Conservation (phyloP, 2,797 vertebrate species). For the Sebastes reedi region DNA sequence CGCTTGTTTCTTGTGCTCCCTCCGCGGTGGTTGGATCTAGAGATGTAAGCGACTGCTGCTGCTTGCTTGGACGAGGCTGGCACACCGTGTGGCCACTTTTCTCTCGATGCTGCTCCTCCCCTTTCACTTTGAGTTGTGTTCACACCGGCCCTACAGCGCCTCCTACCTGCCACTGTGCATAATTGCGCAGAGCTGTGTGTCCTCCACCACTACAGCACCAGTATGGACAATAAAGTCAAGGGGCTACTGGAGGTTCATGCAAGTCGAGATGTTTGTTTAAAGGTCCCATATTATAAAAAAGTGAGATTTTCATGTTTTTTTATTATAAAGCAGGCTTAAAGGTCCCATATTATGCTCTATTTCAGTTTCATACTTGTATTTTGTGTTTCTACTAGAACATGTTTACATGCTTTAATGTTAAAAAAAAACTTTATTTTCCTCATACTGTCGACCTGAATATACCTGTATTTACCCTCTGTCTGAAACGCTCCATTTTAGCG, state of each 20-base stretch:
- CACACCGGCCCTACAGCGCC: slow-evolving; percentile 73
- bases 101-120: slow-evolving; percentile 81
- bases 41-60: slow-evolving; percentile 73
- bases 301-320: too few relatives aligned
- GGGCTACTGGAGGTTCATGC: neutral
- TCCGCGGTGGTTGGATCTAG: slow-evolving; percentile 49
- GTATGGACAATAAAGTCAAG: neutral
- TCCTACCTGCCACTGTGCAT: slow-evolving; percentile 40
- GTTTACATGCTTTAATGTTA: too few relatives aligned
- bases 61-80: slow-evolving; percentile 57
- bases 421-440: too few relatives aligned
- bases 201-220: neutral
- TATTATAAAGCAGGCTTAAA: too few relatives aligned
- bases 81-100: slow-evolving; percentile 84
- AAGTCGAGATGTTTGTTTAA: neutral
- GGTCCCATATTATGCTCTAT: too few relatives aligned
- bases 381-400: too few relatives aligned
- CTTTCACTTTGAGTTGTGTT: slow-evolving; percentile 57
- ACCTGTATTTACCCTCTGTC: too few relatives aligned
- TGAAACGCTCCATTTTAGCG: too few relatives aligned
- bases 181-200: slow-evolving; percentile 29
- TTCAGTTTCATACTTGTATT: too few relatives aligned
- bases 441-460: too few relatives aligned
- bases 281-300: too few relatives aligned
- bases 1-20: slow-evolving; percentile 54